A percentile compares a stretch with the other conserved stretches of the same genome.
These are phyloP conservation scores for Diabrotica undecimpunctata DNA, from an alignment of 1,140 invertebrate species.

Conservation along the genomic window DNA sequence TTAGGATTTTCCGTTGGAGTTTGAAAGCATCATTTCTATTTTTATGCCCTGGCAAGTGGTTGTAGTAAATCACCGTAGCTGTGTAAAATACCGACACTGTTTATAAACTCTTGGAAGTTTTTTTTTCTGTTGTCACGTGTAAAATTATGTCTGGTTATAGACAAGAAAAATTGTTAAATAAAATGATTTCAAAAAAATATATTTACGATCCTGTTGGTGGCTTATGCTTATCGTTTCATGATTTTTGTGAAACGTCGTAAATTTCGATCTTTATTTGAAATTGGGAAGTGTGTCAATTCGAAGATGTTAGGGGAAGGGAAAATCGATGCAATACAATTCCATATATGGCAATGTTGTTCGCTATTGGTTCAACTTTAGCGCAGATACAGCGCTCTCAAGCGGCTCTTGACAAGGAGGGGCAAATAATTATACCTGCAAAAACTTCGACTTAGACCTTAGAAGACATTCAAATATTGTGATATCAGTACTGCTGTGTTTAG, in stretches of 20 bases:
- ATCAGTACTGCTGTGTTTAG: background rate
- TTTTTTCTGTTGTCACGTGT: background rate
- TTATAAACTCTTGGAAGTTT: too few species aligned
- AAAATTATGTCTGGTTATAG: too few species aligned
- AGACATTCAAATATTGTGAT: constrained; percentile 40
- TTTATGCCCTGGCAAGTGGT: constrained; percentile 31
- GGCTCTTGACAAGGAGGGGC: constrained; percentile 29
- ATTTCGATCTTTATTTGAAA: constrained; percentile 15
- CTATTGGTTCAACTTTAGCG: constrained; percentile 39
- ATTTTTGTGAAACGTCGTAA: constrained; percentile 8
- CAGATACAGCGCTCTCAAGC: constrained; percentile 28
- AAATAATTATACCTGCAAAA: constrained; percentile 37
- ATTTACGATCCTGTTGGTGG: background rate
- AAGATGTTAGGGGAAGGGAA: constrained; percentile 27
- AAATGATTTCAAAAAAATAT: background rate
- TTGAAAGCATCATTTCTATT: constrained; percentile 23
- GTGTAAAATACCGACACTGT: too few species aligned
- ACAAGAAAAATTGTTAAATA: background rate
- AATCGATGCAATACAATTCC: constrained; percentile 44
- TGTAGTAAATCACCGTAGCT: constrained; percentile 16
- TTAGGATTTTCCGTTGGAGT: background rate
- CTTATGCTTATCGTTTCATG: background rate
- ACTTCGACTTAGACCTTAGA: constrained; percentile 24
- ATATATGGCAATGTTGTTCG: constrained; percentile 48
- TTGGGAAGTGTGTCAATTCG: constrained; percentile 26